Base-by-base conservation (phyloP, 2,888 invertebrate species). In the Lymantria monacha region DNA sequence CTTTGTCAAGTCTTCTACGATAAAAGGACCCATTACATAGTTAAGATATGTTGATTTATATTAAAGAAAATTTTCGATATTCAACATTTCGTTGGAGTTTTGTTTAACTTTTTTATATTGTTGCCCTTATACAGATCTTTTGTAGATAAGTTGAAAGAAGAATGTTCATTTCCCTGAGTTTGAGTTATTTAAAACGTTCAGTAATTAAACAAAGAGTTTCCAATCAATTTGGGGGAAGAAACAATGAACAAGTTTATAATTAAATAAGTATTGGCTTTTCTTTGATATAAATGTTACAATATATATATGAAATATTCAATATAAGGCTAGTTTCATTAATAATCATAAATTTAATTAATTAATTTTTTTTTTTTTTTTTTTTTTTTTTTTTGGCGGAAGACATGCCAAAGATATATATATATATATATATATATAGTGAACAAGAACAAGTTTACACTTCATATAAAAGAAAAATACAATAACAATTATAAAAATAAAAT, bases 211-310 rank as follows among this genome's bases (percentile, higher is more conserved):
- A 61, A 65, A 52, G 69, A 75, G 57, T 71, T 73, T 61, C 49
- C 54, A 64, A 65, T 67, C 66, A 65, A 63, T 65, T 67, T 55
- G 44, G 62, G 57, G 46, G 55, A 57, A 38, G 48, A 62, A 70
- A 72, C 73, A 74, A 70, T 64, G 77, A 69, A 65, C 68, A 81
- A 77, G 72, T 81, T 83, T 75, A 72, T 79, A 82, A 81, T 82
- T 80, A 79, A 82, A 76, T 69, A 74, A 79, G 71, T 82, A 81
- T 81, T 74, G 80, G 75, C 69, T 72, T 71, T 75, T 63, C 70
- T 68, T 62, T 53, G 54, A 66, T 70, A 63, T 69, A 54, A 57
- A 57, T 64, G 66, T 60, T 66, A 63, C 73, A 76, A 80, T 81
- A 73, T 75, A n/a, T n/a, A 78, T 76, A 74, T 59, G 63, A 61